Evolutionary conservation across 30 jellyfish, hydroid and myxozoan species (phyloP).

Genomic region (Aurelia coerulea): DNA sequence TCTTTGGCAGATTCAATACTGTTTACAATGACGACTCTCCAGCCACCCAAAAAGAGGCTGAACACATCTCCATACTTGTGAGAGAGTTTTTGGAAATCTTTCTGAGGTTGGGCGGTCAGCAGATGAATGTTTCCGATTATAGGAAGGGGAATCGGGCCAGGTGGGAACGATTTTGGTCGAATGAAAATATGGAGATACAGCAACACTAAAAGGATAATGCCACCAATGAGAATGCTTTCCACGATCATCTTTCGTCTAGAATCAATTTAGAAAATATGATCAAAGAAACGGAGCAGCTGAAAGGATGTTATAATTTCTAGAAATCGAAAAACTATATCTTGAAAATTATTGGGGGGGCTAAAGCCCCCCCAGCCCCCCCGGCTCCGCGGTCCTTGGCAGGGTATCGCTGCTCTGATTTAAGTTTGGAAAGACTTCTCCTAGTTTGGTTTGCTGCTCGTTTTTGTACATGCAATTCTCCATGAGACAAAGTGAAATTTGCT

Average conservation of each 20-base stretch:
- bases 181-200: background rate
- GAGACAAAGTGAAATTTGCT: too few species aligned
- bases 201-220: background rate
- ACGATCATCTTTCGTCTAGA: background rate
- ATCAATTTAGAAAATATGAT: too few species aligned
- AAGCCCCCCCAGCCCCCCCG: too few species aligned
- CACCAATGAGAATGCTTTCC: background rate
- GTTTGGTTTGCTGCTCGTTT: too few species aligned
- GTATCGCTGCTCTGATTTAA: too few species aligned
- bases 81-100: conserved; percentile 11
- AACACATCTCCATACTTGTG: conserved; percentile 36
- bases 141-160: conserved; percentile 43
- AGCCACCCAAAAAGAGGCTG: conserved; percentile 41
- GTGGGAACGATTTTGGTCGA: conserved; percentile 42
- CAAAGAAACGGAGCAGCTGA: too few species aligned
- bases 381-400: too few species aligned
- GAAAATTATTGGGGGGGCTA: too few species aligned
- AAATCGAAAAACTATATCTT: too few species aligned
- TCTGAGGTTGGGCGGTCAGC: conserved; percentile 18
- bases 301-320: too few species aligned
- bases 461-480: too few species aligned
- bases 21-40: conserved; percentile 24
- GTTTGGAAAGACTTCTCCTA: too few species aligned
- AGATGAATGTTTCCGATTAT: conserved; percentile 46
- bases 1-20: conserved; percentile 37